phyloP scores from a whole-genome alignment of 2,888 invertebrate species.

The Thecocarcelia acutangulata region DNA sequence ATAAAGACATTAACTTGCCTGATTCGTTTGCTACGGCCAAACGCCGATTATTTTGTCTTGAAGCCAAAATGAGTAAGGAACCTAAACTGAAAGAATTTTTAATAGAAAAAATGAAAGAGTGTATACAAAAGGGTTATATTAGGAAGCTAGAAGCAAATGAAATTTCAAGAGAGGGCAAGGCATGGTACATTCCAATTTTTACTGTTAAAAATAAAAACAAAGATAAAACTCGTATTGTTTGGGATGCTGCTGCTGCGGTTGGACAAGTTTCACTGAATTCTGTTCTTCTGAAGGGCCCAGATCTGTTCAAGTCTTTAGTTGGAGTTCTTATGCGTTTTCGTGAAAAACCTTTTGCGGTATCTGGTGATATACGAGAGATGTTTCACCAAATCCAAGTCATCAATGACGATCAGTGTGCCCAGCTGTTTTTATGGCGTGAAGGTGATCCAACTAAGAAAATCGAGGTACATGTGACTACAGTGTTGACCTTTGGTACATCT shows the following conservation, averaged over 20 bases:
- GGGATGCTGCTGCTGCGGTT: conserved; percentile 75
- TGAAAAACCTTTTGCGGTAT: conserved; percentile 57
- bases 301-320: conserved; percentile 67
- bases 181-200: conserved; percentile 70
- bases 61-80: conserved; percentile 65
- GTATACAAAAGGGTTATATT: conserved; percentile 60
- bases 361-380: conserved; percentile 69
- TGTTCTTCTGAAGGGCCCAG: conserved; percentile 73
- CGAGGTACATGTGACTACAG: no score
- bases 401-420: conserved; percentile 56
- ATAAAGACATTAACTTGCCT: no score
- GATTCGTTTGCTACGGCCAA: no score
- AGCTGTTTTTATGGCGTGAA: conserved; percentile 71
- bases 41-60: conserved; percentile 41
- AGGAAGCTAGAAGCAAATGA: conserved; percentile 35
- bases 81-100: conserved; percentile 47
- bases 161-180: background rate
- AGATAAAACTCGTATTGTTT: conserved; percentile 73
- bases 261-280: conserved; percentile 74
- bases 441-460: conserved; percentile 46
- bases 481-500: no score
- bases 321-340: conserved; percentile 65
- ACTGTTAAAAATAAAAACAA: conserved; percentile 71
- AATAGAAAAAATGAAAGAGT: conserved; percentile 63
- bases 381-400: conserved; percentile 62